These are phyloP conservation scores for Cetonia aurata DNA, from an alignment of 2,888 invertebrate genomes.

Conservation along the genomic window DNA sequence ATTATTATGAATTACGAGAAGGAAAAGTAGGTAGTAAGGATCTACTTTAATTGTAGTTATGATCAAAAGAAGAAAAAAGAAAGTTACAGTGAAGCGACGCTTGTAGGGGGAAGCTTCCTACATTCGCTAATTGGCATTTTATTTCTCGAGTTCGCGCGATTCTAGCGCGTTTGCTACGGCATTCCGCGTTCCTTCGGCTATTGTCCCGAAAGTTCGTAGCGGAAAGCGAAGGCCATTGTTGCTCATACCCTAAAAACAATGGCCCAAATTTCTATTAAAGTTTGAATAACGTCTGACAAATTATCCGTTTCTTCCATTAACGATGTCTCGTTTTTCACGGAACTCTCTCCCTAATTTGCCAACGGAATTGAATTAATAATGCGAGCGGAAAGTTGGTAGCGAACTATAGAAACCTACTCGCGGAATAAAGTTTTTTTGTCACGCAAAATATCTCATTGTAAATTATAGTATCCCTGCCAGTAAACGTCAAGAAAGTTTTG, in stretches of 20 bases:
- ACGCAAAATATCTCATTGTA: conserved; percentile 19
- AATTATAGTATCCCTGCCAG: conserved; percentile 26
- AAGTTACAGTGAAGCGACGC: conserved; percentile 1
- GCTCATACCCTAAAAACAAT: conserved; percentile 40
- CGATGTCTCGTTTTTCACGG: conserved; percentile 32
- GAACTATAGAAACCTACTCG: conserved; percentile 28
- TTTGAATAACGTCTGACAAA: conserved; percentile 42
- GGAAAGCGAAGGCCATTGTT: conserved; percentile 34
- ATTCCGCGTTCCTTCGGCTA: conserved; percentile 23
- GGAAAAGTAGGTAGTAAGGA: conserved; percentile 10
- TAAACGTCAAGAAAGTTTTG: conserved; percentile 6
- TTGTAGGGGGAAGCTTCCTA: conserved; percentile 14
- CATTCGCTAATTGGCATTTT: conserved; percentile 34
- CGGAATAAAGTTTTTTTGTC: conserved; percentile 27
- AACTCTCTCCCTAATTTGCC: conserved; percentile 27
- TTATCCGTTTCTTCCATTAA: conserved; percentile 40
- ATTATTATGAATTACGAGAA: background rate
- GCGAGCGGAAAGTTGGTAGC: conserved; percentile 24
- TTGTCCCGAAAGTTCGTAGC: conserved; percentile 38
- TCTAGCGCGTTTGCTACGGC: background rate
- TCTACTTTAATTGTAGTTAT: background rate
- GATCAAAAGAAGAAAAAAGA: too few species aligned
- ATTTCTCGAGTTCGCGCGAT: conserved; percentile 17
- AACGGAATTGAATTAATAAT: conserved; percentile 38
- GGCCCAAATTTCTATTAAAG: conserved; percentile 41